A percentile compares a stretch with the other conserved stretches of the same genome.
Conservation (phyloP, 2,113 vertebrate genomes). For the Datnioides undecimradiatus region DNA sequence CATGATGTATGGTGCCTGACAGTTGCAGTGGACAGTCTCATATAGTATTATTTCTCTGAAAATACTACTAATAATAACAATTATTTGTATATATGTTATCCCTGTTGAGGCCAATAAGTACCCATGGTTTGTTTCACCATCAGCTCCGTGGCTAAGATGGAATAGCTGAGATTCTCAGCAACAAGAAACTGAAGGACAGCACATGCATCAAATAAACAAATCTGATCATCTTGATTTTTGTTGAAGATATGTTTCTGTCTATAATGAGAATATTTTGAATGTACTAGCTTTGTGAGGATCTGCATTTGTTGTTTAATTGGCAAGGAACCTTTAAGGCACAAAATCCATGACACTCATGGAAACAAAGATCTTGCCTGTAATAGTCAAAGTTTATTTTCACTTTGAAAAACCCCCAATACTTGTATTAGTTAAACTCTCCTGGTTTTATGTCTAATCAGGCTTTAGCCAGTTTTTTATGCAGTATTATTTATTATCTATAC, state of each 20-base stretch:
- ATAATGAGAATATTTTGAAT: neutral
- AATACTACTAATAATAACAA: no score
- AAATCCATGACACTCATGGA: neutral
- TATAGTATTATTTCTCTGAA: neutral
- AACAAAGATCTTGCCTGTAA: no score
- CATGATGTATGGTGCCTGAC: neutral
- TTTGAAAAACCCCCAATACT: slow-evolving; percentile 14
- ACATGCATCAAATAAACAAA: neutral
- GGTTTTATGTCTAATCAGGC: neutral
- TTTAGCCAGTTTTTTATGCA: no score
- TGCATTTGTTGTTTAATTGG: neutral
- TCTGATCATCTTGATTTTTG: neutral
- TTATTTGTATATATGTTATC: neutral
- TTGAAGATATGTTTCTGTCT: no score
- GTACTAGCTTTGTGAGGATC: neutral
- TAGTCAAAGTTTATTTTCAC: slow-evolving; percentile 4
- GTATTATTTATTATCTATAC: no score
- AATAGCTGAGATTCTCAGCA: neutral
- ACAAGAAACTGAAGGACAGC: neutral
- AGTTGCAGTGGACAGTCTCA: neutral
- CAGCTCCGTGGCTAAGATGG: neutral
- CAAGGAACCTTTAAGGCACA: neutral
- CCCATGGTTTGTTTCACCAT: neutral
- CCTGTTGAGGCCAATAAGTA: neutral
- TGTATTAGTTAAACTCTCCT: slow-evolving; percentile 11